Evolutionary conservation across 2,888 invertebrate genomes (phyloP).

Genomic region (Oligia latruncula): DNA sequence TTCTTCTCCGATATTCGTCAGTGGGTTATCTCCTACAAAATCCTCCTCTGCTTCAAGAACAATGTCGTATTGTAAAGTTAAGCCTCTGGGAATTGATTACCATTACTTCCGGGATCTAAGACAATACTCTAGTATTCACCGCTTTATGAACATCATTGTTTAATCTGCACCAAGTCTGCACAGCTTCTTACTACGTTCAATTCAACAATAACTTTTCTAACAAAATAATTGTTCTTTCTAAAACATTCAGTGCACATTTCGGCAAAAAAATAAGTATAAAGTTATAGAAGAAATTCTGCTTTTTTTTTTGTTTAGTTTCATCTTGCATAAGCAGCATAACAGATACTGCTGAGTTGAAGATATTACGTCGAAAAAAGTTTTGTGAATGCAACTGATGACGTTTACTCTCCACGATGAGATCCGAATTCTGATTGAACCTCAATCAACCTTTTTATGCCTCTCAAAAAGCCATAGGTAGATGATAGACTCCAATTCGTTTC

Average conservation of each 20-base stretch:
- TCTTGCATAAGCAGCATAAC: slow-evolving; percentile 29
- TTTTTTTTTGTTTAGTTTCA: slow-evolving; percentile 6
- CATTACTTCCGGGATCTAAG: slow-evolving; percentile 59
- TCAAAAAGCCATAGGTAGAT: slow-evolving; percentile 45
- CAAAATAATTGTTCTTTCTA: neutral
- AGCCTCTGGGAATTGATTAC: slow-evolving; percentile 67
- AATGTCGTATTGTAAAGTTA: slow-evolving; percentile 69
- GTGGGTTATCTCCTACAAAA: neutral
- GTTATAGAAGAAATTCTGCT: slow-evolving; percentile 25
- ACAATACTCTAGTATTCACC: slow-evolving; percentile 52
- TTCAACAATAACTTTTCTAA: neutral
- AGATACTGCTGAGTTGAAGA: slow-evolving; percentile 13
- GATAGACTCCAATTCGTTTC: slow-evolving; percentile 25
- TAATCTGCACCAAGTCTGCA: slow-evolving; percentile 6
- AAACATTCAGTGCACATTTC: slow-evolving; percentile 1
- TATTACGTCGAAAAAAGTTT: slow-evolving; percentile 21
- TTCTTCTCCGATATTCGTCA: neutral
- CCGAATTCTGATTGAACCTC: slow-evolving; percentile 35
- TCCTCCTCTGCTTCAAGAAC: slow-evolving; percentile 59
- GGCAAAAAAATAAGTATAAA: slow-evolving; percentile 3
- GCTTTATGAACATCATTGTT: slow-evolving; percentile 34
- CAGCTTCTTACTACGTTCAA: neutral
- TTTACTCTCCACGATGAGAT: slow-evolving; percentile 20
- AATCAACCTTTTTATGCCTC: slow-evolving; percentile 42
- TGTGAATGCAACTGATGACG: slow-evolving; percentile 24